A percentile compares a stretch with the other conserved stretches of the same genome.
Conservation (phyloP, 2,797 vertebrate genomes). For the Channa striata region DNA sequence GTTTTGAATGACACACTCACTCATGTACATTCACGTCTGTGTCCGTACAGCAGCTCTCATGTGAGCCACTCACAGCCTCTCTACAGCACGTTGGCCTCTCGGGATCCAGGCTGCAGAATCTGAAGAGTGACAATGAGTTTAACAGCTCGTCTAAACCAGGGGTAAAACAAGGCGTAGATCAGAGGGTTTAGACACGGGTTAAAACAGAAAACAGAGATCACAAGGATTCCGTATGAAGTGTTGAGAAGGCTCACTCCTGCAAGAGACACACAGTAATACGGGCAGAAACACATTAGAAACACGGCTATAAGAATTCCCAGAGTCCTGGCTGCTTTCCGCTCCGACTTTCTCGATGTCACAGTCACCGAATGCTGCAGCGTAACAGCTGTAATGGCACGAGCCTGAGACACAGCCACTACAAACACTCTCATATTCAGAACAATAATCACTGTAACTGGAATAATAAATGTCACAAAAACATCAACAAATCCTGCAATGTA, state of each 20-base stretch:
- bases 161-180: too few relatives aligned
- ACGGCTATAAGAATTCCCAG: constrained; percentile 39
- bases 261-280: constrained; percentile 12
- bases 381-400: constrained; percentile 4
- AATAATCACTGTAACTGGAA: constrained; percentile 34
- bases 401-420: constrained; percentile 32
- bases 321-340: too few relatives aligned
- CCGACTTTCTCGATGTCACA: too few relatives aligned
- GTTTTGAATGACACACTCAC: too few relatives aligned
- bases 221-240: rapidly evolving
- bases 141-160: too few relatives aligned
- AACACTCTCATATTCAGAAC: constrained; percentile 15
- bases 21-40: too few relatives aligned
- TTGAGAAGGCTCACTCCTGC: rapidly evolving
- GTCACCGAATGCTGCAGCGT: too few relatives aligned
- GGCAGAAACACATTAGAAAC: constrained; percentile 30
- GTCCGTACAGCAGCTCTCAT: too few relatives aligned
- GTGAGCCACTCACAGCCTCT: background rate
- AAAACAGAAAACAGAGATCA: background rate
- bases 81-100: constrained; percentile 8
- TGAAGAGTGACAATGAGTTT: too few relatives aligned
- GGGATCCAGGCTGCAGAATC: constrained; percentile 17
- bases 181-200: too few relatives aligned
- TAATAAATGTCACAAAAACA: constrained; percentile 39
- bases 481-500: constrained; percentile 14